Evolutionary conservation across 37 sponge, comb jelly and placozoan genomes (phyloP), one percentile per base, ranked within the genome.

Genomic region (Diacarnus erythraeanus): DNA sequence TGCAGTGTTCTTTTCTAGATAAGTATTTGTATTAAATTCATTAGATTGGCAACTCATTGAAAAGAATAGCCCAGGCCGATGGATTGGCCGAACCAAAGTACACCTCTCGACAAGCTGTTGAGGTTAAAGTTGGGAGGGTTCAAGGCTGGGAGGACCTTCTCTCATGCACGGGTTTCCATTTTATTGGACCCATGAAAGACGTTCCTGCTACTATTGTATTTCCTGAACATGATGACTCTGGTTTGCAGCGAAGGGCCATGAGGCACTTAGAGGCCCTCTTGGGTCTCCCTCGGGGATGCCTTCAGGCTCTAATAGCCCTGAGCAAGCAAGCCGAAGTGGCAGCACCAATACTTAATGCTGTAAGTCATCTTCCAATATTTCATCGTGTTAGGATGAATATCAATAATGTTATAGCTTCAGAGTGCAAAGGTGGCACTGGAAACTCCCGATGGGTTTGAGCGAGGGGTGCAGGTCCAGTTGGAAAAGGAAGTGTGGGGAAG

Each of bases 221-320:
- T 75, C 96, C 96, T 1, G 90, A 92, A 75, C 93, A 92, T 38
- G 96, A 95, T 44, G 93, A 95, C 79, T 88, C 96, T 25, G 86
- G 90, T 26, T 44, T 89, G 51, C 90, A 82, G 64, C 72, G 80
- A 33, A 88, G 79, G 56, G 85, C 89, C 33, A 79, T 72, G 58
- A 69, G 76, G n/a, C 74, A 68, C 69, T 56, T 94, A 27, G 91
- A 94, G 68, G 82, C 94, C 20, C 38, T 94, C 33, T 75, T 94
- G 2, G 71, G 87, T 30, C 54, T 94, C 27, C 90, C 91, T 29
- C 34, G 43, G 36, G 64, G 60, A 5, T 89, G 78, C 21, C 84
- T 94, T 25, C 56, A 75, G 38, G 67, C 91, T 2, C 87, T 94
- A 35, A 44, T 72, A 3, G 27, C 39, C 22, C 88, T 94, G 35